Conservation (phyloP, 2,888 invertebrate species). For the Agriopis marginaria region DNA sequence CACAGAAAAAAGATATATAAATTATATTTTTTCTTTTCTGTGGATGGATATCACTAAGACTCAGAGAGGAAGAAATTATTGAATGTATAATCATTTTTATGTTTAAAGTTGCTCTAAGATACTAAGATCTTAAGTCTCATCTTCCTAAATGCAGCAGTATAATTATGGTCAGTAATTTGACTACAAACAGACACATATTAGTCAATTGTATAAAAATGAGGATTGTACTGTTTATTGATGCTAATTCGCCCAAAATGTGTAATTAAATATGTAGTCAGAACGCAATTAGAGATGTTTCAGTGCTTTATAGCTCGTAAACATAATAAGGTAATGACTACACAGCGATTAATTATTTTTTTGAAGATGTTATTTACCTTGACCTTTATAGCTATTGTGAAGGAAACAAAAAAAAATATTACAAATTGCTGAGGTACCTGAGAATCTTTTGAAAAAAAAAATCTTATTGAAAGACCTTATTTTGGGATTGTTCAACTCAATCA, state of each 20-base stretch:
- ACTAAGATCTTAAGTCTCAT: neutral
- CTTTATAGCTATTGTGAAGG: neutral
- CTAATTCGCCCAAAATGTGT: slow-evolving; percentile 21
- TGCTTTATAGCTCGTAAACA: slow-evolving; percentile 26
- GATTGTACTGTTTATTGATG: slow-evolving; percentile 18
- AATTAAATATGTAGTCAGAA: slow-evolving; percentile 29
- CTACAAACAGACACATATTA: slow-evolving; percentile 6
- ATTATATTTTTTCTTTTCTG: no score
- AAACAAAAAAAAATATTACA: neutral
- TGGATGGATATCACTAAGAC: no score
- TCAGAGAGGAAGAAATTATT: no score
- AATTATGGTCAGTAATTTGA: slow-evolving; percentile 7
- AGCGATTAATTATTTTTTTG: slow-evolving; percentile 19
- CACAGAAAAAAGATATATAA: no score
- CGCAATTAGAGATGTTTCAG: slow-evolving; percentile 29
- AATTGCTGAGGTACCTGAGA: no score
- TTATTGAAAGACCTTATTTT: no score
- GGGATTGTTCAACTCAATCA: no score
- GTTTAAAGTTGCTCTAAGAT: neutral
- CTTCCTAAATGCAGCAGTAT: neutral
- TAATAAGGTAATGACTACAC: slow-evolving; percentile 10
- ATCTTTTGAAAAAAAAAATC: no score
- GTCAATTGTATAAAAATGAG: slow-evolving; percentile 7
- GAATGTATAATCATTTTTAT: no score
- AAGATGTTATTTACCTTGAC: slow-evolving; percentile 18